Evolutionary conservation across 2,888 invertebrate species (phyloP).

Genomic region (Brenthis ino): DNA sequence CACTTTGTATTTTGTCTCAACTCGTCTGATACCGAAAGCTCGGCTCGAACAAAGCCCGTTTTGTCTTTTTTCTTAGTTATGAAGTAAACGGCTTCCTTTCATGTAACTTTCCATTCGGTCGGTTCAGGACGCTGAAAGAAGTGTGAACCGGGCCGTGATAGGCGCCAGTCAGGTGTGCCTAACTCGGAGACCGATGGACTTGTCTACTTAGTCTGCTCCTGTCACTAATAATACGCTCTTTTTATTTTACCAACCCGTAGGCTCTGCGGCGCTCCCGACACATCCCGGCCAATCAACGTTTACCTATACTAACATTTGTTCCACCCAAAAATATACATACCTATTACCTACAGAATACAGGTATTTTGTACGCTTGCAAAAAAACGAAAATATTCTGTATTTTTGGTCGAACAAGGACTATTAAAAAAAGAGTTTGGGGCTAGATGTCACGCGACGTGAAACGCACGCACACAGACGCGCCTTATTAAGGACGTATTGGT

Average conservation of each 20-base stretch:
- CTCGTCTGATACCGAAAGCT: constrained; percentile 39
- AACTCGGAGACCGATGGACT: constrained; percentile 64
- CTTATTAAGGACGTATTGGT: constrained; percentile 52
- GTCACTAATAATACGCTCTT: constrained; percentile 68
- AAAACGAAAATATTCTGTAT: constrained; percentile 37
- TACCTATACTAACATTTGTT: constrained; percentile 35
- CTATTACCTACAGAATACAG: constrained; percentile 19
- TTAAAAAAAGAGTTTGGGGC: constrained; percentile 43
- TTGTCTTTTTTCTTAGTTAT: constrained; percentile 63
- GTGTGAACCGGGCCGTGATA: constrained; percentile 73
- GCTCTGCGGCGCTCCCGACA: constrained; percentile 49
- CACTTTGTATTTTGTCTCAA: constrained; percentile 25
- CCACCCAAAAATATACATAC: constrained; percentile 37
- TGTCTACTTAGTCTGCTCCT: constrained; percentile 69
- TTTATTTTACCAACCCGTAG: constrained; percentile 57
- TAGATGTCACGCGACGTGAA: constrained; percentile 42
- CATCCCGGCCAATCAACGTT: constrained; percentile 39
- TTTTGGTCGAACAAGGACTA: constrained; percentile 36
- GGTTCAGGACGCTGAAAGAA: constrained; percentile 72
- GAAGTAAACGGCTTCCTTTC: constrained; percentile 67
- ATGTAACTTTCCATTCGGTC: constrained; percentile 76
- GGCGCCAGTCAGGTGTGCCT: constrained; percentile 70
- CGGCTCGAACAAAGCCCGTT: constrained; percentile 40
- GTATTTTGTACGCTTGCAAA: constrained; percentile 30
- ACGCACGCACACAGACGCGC: constrained; percentile 44